A percentile compares a stretch with the other conserved stretches of the same genome.
phyloP scores from a whole-genome alignment of 2,888 invertebrate species.

The Zootermopsis nevadensis region DNA sequence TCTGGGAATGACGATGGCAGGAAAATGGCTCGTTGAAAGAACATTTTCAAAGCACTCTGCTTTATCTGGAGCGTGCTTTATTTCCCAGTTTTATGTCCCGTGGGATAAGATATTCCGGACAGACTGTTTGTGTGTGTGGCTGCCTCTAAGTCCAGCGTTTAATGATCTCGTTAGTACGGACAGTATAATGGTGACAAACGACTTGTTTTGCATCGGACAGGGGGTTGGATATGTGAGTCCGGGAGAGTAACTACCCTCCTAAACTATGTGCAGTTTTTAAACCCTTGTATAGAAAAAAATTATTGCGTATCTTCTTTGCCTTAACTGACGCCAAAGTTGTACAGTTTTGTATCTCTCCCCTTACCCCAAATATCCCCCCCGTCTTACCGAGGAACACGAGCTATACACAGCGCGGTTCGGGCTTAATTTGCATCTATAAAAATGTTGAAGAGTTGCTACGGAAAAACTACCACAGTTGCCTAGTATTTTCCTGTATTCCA shows the following conservation, averaged over 20 bases:
- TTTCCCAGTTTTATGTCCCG: slow-evolving; percentile 11
- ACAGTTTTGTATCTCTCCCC: slow-evolving; percentile 17
- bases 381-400: not conserved
- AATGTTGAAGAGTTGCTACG: not conserved
- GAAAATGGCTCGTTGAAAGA: not conserved
- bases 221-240: not conserved
- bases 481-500: not conserved
- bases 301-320: not conserved
- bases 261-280: slow-evolving; percentile 19
- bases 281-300: slow-evolving; percentile 2
- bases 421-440: slow-evolving; percentile 32
- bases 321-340: slow-evolving; percentile 21
- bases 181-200: slow-evolving; percentile 14
- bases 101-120: slow-evolving; percentile 2
- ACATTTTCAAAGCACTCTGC: slow-evolving; percentile 26
- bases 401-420: not conserved
- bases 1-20: no score
- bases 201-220: slow-evolving; percentile 23
- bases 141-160: not conserved
- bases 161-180: slow-evolving; percentile 22
- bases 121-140: not conserved
- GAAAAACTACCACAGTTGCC: not conserved
- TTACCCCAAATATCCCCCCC: not conserved
- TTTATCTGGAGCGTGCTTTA: not conserved
- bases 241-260: no score